Evolutionary conservation across 2,797 vertebrate genomes (phyloP).

Genomic region (Margarornis squamiger): DNA sequence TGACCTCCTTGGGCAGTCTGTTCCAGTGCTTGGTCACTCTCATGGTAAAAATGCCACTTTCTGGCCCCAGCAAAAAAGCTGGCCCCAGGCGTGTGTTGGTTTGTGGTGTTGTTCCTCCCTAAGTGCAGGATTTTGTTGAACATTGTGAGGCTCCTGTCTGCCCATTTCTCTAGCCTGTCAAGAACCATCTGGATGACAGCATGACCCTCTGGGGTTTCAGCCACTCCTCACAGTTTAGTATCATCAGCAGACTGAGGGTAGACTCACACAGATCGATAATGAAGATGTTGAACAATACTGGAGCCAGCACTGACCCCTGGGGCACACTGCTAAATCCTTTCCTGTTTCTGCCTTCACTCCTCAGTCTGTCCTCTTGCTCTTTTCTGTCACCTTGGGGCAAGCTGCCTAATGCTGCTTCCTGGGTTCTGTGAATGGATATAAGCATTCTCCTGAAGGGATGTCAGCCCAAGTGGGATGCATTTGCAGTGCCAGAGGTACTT

Average conservation of each 20-base stretch:
- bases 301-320: background rate
- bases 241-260: background rate
- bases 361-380: background rate
- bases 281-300: background rate
- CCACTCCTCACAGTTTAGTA: background rate
- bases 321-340: background rate
- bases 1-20: background rate
- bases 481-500: background rate
- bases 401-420: background rate
- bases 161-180: background rate
- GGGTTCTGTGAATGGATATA: background rate
- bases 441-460: background rate
- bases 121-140: background rate
- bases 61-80: background rate
- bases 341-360: background rate
- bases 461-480: background rate
- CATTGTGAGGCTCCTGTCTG: background rate
- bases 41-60: background rate
- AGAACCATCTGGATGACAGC: background rate
- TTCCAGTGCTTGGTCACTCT: background rate
- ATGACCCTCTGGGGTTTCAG: background rate
- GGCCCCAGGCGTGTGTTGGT: background rate
- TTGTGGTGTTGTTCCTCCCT: background rate
- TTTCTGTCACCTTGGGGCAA: background rate
- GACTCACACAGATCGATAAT: rapidly evolving